Evolutionary conservation across 2,888 invertebrate species (phyloP), one percentile per base, ranked within the genome.

Genomic region (Polia nebulosa): DNA sequence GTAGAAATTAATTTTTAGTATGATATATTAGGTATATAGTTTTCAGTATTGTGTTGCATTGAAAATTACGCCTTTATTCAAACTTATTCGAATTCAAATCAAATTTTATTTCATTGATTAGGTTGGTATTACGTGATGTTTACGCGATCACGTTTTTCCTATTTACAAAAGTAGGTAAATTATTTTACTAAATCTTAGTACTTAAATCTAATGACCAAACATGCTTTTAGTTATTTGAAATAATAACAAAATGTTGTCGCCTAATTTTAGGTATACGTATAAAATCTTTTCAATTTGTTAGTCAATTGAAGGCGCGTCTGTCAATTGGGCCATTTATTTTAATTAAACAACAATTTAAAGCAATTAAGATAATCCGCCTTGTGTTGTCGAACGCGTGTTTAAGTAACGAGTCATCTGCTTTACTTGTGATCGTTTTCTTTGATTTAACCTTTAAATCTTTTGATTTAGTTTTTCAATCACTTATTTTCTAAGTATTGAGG

Each of bases 301-400:
- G 84, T 82, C 81, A 84, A 79, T 84, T 78, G 81, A 51, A 64
- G 63, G 34, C 60, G 66, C 45, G 76, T 47, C 66, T 73, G 70
- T 83, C 76, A 78, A 82, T 79, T 79, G 74, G 41, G 45, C 20
- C 57, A 64, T 72, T 83, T 76, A 79, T 70, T 79, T 81, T 68
- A 81, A 84, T 84, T 67, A 77, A 77, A 79, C 76, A 79, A 36
- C 76, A 82, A 84, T 82, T 79, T 78, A 76, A 72, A 70, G 64
- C 79, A 79, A 79, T 84, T 83, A 72, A 78, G 76, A 69, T 82
- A 70, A 81, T 81, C 76, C 76, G 52, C 41, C 49, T 71, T 44
- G 60, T 62, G 39, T 44, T 61, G 51, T 62, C 62, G 34, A 52
- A 51, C 25, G 47, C 44, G 13, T 56, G 55, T 72, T 57, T 52